Evolutionary conservation across 2,113 vertebrate species (phyloP).

Genomic region (Charadrius vociferus): DNA sequence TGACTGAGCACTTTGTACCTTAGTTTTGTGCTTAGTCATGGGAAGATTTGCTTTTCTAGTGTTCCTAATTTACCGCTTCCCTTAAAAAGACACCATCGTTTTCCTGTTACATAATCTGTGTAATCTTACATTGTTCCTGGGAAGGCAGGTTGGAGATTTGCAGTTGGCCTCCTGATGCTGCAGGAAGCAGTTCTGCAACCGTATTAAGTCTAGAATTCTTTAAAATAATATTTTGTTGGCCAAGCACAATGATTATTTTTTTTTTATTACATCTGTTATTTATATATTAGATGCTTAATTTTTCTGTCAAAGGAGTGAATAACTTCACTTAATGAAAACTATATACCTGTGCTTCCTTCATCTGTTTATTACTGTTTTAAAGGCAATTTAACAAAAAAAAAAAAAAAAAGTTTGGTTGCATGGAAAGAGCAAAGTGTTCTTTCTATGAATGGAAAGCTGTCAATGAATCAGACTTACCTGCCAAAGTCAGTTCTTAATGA

Average conservation of each 20-base stretch:
- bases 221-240: neutral
- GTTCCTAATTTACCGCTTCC: neutral
- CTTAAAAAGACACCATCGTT: neutral
- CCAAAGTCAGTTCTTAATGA: slow-evolving; percentile 59
- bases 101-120: fast-evolving
- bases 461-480: slow-evolving; percentile 39
- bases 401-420: neutral
- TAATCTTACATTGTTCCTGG: neutral
- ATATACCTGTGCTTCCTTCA: slow-evolving; percentile 42
- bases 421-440: slow-evolving; percentile 45
- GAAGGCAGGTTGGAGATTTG: neutral
- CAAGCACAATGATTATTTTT: neutral
- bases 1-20: neutral
- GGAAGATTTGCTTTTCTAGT: neutral
- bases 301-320: slow-evolving; percentile 47
- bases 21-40: neutral
- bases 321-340: slow-evolving; percentile 36
- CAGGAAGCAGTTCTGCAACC: neutral
- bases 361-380: slow-evolving; percentile 43
- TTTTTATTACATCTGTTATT: neutral
- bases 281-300: slow-evolving; percentile 18
- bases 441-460: slow-evolving; percentile 46
- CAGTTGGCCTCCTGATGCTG: neutral
- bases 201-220: neutral
- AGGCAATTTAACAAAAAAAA: neutral